Evolutionary conservation across 23 tunicate species (phyloP), one percentile per base, ranked within the genome.

Genomic region (Styela clava): DNA sequence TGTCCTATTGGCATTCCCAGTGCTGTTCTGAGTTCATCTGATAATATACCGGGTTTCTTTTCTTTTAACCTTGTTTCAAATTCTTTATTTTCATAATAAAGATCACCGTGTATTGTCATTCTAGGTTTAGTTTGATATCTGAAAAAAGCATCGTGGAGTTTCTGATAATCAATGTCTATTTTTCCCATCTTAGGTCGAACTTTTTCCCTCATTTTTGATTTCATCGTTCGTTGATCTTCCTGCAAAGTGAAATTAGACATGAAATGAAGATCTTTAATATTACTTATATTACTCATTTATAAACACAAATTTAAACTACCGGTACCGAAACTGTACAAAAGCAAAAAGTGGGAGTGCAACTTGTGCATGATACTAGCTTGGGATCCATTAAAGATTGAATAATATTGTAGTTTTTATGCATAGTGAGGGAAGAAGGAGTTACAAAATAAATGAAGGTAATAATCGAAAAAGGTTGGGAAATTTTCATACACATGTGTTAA

Each of bases 121-220:
- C 79, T 87, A 18, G 99, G 99, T 73, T 96, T 96, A 77, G 99
- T 96, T 73, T 90, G 97, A 37, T 96, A 96, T 9, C 99, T 84
- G 87, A 96, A 96, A 68, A 96, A 96, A 31, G 99, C 99, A 78
- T 96, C 99, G 86, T 96, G 99, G 5, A 96, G 89, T 69, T 96
- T 96, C 67, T 96, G 99, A 74, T 96, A 96, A 84, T 96, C 99
- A 63, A 96, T 96, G 64, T 96, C 99, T 20, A 96, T 96, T 69
- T 96, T 96, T 29, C 99, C 99, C 83, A 96, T 67, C 84, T 96
- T 96, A 26, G 99, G 99, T 34, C 99, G 83, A 69, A 96, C 96
- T 72, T 92, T 92, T 77, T 96, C 93, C 35, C 99, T 63, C 96
- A 96, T 91, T 74, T 96, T 96, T 29, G 99, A 79, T 63, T 96